phyloP scores from a whole-genome alignment of 2,113 vertebrate genomes.

The Isichthys henryi region DNA sequence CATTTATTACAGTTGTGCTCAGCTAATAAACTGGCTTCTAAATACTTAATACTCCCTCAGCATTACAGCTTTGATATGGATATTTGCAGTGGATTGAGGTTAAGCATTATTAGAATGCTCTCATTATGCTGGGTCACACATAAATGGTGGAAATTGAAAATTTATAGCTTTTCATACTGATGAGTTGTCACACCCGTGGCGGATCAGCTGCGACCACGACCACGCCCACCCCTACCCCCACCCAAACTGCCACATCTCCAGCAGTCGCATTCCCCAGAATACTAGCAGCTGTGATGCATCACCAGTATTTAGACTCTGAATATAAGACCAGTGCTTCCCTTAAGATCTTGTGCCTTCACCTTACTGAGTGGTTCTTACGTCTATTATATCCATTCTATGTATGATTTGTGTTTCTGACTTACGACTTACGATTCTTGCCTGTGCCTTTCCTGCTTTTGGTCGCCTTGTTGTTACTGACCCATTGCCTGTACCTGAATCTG shows the following conservation, averaged over 20 bases:
- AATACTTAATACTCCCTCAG: neutral
- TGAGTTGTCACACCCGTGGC: neutral
- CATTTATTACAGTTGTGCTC: neutral
- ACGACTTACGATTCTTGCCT: neutral
- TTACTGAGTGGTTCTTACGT: neutral
- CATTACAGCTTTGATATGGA: neutral
- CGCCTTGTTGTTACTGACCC: neutral
- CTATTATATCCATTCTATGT: neutral
- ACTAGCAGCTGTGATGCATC: neutral
- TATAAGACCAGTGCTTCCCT: neutral
- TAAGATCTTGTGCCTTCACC: neutral
- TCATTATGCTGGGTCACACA: neutral
- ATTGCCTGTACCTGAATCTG: neutral
- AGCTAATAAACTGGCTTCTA: conserved; percentile 4
- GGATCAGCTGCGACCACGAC: neutral
- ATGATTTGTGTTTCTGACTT: neutral
- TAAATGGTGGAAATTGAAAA: neutral
- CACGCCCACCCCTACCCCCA: neutral
- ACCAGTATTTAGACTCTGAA: neutral
- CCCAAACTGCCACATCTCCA: neutral
- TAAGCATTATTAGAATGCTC: conserved; percentile 1
- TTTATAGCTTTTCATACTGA: neutral
- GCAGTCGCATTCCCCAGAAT: neutral
- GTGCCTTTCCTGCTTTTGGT: neutral
- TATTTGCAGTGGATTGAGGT: neutral